Evolutionary conservation across 2,797 vertebrate genomes (phyloP).

Genomic region (Anableps anableps): DNA sequence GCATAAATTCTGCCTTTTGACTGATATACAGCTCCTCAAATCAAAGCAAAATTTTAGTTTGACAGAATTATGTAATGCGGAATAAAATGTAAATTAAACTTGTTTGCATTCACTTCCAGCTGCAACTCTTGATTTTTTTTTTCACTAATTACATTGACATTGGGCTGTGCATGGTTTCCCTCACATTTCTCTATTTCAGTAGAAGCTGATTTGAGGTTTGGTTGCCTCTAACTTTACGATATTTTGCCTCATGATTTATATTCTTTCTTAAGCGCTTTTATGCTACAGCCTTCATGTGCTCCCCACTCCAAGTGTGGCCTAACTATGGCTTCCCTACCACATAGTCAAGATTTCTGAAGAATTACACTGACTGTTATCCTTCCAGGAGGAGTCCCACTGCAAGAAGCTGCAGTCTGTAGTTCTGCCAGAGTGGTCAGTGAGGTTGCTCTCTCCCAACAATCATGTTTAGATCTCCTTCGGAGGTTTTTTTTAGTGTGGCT

Average conservation of each 20-base stretch:
- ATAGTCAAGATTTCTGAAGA: conserved; percentile 51
- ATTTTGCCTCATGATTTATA: conserved; percentile 35
- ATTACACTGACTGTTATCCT: conserved; percentile 46
- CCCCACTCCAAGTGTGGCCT: conserved; percentile 30
- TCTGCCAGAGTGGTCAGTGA: conserved; percentile 42
- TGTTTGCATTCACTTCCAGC: conserved; percentile 1
- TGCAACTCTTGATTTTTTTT: conserved; percentile 7
- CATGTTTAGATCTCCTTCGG: conserved; percentile 50
- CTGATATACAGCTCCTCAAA: neutral
- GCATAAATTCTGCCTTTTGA: neutral
- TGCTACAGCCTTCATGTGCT: conserved; percentile 23
- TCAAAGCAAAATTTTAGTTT: neutral
- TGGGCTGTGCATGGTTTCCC: conserved; percentile 26
- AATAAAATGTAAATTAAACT: neutral
- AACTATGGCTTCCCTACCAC: conserved; percentile 32
- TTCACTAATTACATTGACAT: conserved; percentile 27
- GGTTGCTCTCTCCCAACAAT: conserved; percentile 35
- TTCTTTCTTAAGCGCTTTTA: conserved; percentile 35
- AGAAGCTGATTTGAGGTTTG: conserved; percentile 23
- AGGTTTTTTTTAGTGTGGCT: conserved; percentile 53
- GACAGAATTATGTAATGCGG: neutral
- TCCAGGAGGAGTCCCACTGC: conserved; percentile 51
- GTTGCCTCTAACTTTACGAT: conserved; percentile 34
- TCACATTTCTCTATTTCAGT: conserved; percentile 41
- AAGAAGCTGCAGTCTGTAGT: conserved; percentile 23